Evolutionary conservation across 2,113 vertebrate genomes (phyloP), one percentile per base, ranked within the genome.

Genomic region (Stegastes partitus): DNA sequence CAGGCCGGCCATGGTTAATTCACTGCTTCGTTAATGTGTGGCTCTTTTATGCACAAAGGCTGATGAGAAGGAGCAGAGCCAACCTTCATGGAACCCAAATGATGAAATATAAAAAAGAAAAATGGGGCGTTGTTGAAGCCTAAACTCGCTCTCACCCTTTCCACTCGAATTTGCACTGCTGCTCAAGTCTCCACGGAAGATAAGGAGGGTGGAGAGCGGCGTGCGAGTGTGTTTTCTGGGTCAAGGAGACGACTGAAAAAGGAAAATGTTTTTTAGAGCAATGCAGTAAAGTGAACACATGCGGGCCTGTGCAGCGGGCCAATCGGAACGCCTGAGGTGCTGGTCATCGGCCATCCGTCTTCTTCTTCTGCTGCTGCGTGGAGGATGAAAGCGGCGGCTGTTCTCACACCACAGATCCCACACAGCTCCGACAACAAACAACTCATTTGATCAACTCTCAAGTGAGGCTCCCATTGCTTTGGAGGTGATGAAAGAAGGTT

Each of bases 181-280:
- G 72, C 67, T 79, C 10, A 79, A 74, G 74, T 89, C 90, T 85
- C 79, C 55, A 47, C 23, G 49, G 86, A 87, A 47, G 70, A 82
- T 82, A 86, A 88, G 53, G 77, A 89, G 88, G 79, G 50, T 51
- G 68, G 63, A 70, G 50, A 50, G 77, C 23, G 50, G 61, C 21
- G 18, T 26, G 10, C 57, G 31, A 56, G 54, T 62, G 39, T n/a
- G 53, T 62, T 92, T 94, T 94, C 87, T 94, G 82, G 94, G 94
- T 94, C 93, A 94, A 94, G 93, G 93, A 93, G 91, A 94, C 81
- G 55, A 72, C 83, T 51, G 75, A 75, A 81, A 88, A 92, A 86
- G 80, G 75, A 89, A 85, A 78, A 87, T 70, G 84, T 89, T 85
- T 91, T 92, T 79, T 87, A 79, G 85, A 90, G 83, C 85, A 78